Conservation (phyloP, 2,888 invertebrate genomes). For the Rambutsinella grinnellia region DNA sequence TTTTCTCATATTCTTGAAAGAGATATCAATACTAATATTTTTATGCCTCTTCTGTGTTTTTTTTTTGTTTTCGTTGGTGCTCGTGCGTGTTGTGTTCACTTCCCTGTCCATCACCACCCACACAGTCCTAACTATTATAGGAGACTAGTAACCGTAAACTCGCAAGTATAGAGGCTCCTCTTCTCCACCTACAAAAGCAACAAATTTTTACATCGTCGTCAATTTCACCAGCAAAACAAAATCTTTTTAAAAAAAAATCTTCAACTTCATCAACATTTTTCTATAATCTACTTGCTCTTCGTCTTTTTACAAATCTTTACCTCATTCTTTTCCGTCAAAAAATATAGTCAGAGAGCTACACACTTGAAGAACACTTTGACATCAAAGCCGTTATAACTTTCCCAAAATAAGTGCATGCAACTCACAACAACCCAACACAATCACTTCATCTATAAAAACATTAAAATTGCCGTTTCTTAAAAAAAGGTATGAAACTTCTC, state of each 20-base stretch:
- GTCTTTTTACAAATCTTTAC: neutral
- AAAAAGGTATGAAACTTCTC: too few species aligned
- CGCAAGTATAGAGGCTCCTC: slow-evolving; percentile 63
- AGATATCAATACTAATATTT: slow-evolving; percentile 10
- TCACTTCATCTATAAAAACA: too few species aligned
- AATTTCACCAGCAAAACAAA: neutral
- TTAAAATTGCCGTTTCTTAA: too few species aligned
- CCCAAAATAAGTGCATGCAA: too few species aligned
- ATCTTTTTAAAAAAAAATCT: neutral
- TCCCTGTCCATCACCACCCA: slow-evolving; percentile 7
- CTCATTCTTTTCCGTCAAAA: slow-evolving; percentile 3
- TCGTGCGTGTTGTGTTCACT: slow-evolving; percentile 25
- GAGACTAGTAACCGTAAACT: slow-evolving; percentile 66
- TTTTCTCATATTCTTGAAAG: slow-evolving; percentile 1
- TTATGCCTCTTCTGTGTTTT: slow-evolving; percentile 3
- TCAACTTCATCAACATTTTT: neutral
- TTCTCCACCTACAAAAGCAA: neutral
- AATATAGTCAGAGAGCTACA: too few species aligned
- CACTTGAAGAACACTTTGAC: too few species aligned
- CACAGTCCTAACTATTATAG: slow-evolving; percentile 66
- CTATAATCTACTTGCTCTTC: neutral
- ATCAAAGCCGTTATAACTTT: too few species aligned
- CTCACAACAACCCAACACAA: too few species aligned
- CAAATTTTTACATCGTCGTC: neutral
- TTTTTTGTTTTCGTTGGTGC: slow-evolving; percentile 5